Evolutionary conservation across 2,888 invertebrate genomes (phyloP).

Genomic region (Liodrosophila aerea): DNA sequence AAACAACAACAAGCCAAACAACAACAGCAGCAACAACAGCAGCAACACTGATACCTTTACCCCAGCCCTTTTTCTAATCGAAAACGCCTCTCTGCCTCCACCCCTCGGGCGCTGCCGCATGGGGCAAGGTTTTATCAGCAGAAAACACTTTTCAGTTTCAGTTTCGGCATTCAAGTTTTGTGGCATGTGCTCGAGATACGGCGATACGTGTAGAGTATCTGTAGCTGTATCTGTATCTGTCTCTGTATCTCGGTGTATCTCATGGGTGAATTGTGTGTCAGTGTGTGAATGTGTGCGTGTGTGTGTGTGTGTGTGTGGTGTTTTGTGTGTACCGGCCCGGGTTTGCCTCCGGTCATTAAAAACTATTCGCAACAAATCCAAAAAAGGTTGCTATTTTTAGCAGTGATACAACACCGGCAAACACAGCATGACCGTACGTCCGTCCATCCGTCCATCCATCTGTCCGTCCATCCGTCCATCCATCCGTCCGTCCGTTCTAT

Average conservation of each 20-base stretch:
- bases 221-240: slow-evolving; percentile 8
- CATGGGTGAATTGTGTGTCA: background rate
- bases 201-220: slow-evolving; percentile 15
- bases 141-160: slow-evolving; percentile 4
- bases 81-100: no score
- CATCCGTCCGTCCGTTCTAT: slow-evolving; percentile 2
- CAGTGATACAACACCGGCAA: slow-evolving; percentile 57
- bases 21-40: no score
- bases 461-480: background rate
- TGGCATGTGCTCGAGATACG: slow-evolving; percentile 49
- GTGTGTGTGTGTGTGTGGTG: slow-evolving; percentile 38
- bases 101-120: no score
- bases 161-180: slow-evolving; percentile 3
- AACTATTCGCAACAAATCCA: slow-evolving; percentile 59
- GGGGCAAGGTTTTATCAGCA: slow-evolving; percentile 41
- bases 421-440: background rate
- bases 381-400: slow-evolving; percentile 76
- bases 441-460: background rate
- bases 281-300: slow-evolving; percentile 3
- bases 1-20: no score
- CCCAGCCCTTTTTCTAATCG: slow-evolving; percentile 2
- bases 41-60: background rate
- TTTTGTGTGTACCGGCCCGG: slow-evolving; percentile 25
- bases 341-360: slow-evolving; percentile 56
- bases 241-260: slow-evolving; percentile 19